These are phyloP conservation scores for Tetrao urogallus DNA, from an alignment of 2,113 vertebrate genomes.

Conservation along the genomic window DNA sequence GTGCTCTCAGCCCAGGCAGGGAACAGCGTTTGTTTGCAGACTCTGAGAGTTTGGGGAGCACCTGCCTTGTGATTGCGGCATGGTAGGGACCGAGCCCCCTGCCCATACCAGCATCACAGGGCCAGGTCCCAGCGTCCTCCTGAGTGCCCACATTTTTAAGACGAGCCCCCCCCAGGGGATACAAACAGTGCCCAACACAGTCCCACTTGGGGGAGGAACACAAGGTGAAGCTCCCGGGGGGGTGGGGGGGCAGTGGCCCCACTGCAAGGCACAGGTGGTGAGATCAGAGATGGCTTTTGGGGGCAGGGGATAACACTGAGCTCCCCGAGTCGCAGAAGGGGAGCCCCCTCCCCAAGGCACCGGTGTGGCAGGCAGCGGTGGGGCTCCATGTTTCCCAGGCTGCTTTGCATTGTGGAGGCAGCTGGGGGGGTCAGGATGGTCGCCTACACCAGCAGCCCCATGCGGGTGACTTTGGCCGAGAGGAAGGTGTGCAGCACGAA, in stretches of 20 bases:
- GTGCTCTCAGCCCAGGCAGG: not conserved
- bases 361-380: not conserved
- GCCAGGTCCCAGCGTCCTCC: not conserved
- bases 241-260: not conserved
- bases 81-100: not conserved
- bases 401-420: not conserved
- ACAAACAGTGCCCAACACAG: not conserved
- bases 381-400: not conserved
- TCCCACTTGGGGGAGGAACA: not conserved
- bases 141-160: not conserved
- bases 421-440: not conserved
- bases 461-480: conserved; percentile 95
- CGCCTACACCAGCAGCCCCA: conserved; percentile 91
- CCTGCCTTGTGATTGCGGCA: not conserved
- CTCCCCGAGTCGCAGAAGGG: too few species aligned
- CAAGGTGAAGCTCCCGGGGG: not conserved
- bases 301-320: not conserved
- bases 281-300: conserved; percentile 66
- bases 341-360: conserved; percentile 74
- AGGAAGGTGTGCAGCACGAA: conserved; percentile 97
- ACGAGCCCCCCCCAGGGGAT: not conserved
- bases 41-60: not conserved
- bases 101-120: not conserved
- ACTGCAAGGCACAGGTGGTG: conserved; percentile 77
- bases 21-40: not conserved